Evolutionary conservation across 1,140 invertebrate genomes (phyloP), one percentile per base, ranked within the genome.

Genomic region (Diprion similis): DNA sequence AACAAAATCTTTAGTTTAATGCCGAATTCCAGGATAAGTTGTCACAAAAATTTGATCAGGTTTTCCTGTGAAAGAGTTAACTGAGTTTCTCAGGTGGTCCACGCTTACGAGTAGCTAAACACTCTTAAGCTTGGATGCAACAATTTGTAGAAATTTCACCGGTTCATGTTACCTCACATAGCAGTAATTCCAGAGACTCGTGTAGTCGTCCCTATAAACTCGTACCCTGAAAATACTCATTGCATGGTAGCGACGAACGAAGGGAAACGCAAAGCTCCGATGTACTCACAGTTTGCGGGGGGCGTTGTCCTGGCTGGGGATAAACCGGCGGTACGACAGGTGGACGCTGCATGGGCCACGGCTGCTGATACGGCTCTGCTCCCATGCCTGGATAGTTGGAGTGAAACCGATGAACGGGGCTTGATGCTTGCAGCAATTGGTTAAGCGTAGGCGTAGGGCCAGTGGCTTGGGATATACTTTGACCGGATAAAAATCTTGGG

Each of bases 401-500:
- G 77, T 89, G 89, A 83, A 90, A 89, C 79, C 90, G 81, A 79
- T 89, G 88, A 37, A 89, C 87, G 47, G 93, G 92, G 75, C 94
- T 95, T 1, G 91, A 90, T 47, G 94, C 93, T 86, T 96, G 95
- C 51, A 97, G 89, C 79, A 97, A 88, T 80, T 96, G 96, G 87
- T 97, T 97, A 72, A 97, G 89, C 46, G 96, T 97, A 67, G 96
- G 96, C 66, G 96, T 97, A 17, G 95, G 96, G 68, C 96, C 95
- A 74, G 94, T 92, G 71, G 94, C 93, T 84, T 95, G 95, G 0
- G 91, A 90, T 80, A 93, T 90, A 81, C 86, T 91, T 81, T 92
- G 92, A 19, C 91, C 91, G 2, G 91, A 89, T 65, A 92, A 80
- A 78, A 90, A 89, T 80, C 89, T 86, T 24, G 89, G 87, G 48